Conservation (phyloP, 1,140 invertebrate species). For the Aphidius gifuensis region DNA sequence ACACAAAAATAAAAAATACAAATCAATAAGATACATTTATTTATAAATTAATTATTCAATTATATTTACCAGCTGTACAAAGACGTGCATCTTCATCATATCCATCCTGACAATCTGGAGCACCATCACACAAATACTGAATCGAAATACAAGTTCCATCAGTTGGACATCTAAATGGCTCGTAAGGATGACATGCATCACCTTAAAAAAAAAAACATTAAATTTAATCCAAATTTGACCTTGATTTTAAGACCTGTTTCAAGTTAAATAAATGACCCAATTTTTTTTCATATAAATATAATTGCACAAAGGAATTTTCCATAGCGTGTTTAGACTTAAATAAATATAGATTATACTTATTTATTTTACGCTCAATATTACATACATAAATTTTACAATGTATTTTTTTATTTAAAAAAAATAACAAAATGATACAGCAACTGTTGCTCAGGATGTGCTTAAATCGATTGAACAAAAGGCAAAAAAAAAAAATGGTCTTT, state of each 20-base stretch:
- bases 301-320: no score
- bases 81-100: constrained; percentile 86
- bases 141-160: constrained; percentile 89
- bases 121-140: constrained; percentile 91
- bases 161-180: constrained; percentile 93
- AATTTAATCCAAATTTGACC: background rate
- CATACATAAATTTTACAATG: no score
- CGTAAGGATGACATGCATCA: constrained; percentile 79
- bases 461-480: constrained; percentile 25
- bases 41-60: no score
- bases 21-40: background rate
- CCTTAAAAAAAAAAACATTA: constrained; percentile 49
- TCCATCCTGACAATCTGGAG: constrained; percentile 89
- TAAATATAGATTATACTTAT: no score
- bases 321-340: no score
- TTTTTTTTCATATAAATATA: no score
- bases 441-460: constrained; percentile 23
- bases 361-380: no score
- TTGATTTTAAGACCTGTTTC: background rate
- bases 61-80: constrained; percentile 81
- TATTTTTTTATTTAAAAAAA: no score
- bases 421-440: constrained; percentile 14
- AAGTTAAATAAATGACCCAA: background rate
- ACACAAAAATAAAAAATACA: background rate
- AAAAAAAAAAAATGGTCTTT: constrained; percentile 4